Evolutionary conservation across 2,888 invertebrate genomes (phyloP), one percentile per base, ranked within the genome.

Genomic region (Emesis furor): DNA sequence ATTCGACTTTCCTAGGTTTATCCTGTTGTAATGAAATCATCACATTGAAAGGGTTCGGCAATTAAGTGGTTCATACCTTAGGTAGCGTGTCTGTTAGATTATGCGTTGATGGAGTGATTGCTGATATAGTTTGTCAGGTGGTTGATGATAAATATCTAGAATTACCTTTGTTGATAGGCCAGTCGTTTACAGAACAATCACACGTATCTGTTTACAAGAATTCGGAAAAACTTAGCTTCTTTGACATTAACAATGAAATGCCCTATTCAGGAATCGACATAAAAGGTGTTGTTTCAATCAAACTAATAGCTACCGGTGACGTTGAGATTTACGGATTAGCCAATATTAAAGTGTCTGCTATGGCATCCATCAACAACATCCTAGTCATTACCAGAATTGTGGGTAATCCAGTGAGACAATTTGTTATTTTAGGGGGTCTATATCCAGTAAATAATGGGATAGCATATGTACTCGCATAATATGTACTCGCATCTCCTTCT

Each of bases 11-110:
- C 17, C 17, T 55, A n/a, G 55, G 55, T 14, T 55, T 55, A 17
- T 5, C 2, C n/a, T n/a, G n/a, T 55, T 7, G 17, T 5, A n/a
- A n/a, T 2, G n/a, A 7, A 17, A 7, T 7, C 17, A 4, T 5
- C 7, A 5, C 32, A 78, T 72, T 86, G 55, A 85, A 83, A 46
- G 86, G 87, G 24, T 86, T 88, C 51, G 85, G 86, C 4, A 85
- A 83, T 68, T 59, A 71, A 3, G 8, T 78, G 3, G 85, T 87
- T 30, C 69, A 71, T 46, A 79, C 86, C 1, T 8, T 84, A 3
- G 86, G 88, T 1, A 42, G 55, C 5, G 55, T 74, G 1, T 12
- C 3, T 2, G 17, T 85, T 1, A 24, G 74, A 14, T 17, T 87
- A 6, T 59, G 5, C 1, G 73, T 84, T 12, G 86, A 86, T 42